Evolutionary conservation across 2,797 vertebrate species (phyloP).

Genomic region (Myotis pilosus): DNA sequence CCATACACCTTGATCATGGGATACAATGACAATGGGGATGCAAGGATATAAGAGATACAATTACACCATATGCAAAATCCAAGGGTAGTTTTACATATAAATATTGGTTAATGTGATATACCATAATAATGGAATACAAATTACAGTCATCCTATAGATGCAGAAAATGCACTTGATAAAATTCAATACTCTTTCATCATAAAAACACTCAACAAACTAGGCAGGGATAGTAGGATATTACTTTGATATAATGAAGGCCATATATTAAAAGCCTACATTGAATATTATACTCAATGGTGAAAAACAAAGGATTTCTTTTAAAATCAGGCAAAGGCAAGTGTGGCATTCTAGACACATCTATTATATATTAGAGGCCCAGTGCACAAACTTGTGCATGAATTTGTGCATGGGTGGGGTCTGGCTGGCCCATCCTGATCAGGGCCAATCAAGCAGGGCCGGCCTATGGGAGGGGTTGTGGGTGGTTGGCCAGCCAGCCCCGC

Average conservation of each 20-base stretch:
- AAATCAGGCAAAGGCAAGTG: not conserved
- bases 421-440: too few species aligned
- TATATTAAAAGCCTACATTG: not conserved
- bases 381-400: too few species aligned
- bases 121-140: not conserved
- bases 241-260: not conserved
- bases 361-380: not conserved
- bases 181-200: not conserved
- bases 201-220: not conserved
- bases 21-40: not conserved
- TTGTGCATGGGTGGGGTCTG: too few species aligned
- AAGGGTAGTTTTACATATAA: not conserved
- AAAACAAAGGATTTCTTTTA: not conserved
- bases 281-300: not conserved
- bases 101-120: not conserved
- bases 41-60: not conserved
- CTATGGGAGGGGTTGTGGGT: accelerated
- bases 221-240: not conserved
- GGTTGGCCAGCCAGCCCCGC: too few species aligned
- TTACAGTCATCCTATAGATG: not conserved
- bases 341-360: not conserved
- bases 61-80: not conserved
- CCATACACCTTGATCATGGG: not conserved
- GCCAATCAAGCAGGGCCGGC: accelerated
- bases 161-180: not conserved